Base-by-base conservation (phyloP, 37 sponge, comb jelly and placozoan genomes). In the Haliclona indistincta region DNA sequence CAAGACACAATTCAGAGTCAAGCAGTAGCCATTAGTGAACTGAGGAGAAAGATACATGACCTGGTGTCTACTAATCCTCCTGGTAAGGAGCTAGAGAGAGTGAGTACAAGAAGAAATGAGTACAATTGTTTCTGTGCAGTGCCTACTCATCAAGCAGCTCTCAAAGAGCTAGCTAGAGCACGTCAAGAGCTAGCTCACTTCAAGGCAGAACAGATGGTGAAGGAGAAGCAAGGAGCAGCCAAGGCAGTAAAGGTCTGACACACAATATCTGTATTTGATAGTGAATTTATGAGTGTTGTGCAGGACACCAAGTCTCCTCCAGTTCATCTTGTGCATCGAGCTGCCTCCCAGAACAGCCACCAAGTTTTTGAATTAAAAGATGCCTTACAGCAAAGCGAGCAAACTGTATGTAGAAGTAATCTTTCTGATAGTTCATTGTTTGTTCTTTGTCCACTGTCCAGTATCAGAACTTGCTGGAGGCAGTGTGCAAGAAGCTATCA, bases 111-210 rank as follows among this genome's bases (percentile, higher is more conserved):
- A 56, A 39, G 6, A 41, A 39, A 30, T 39, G 37, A 22, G 25
- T 43, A 7, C 20, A 6, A 30, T 32, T 7, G 1, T 76, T 19
- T 74, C 26, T 25, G 6, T 58, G 38, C 35, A 81, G 81, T 73
- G 63, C 76, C 54, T 4, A 69, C 70, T 56, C 84, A 83, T 47
- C 70, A 83, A 39, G 76, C 84, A 20, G 76, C 84, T 60, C 63
- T 83, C 34, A 75, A 63, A 25, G 84, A 83, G 56, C 63, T 83
- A 2, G 65, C 68, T 11, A 32, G 58, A 36, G 69, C 68, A 10
- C 41, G 84, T 10, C 68, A 76, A 37, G 84, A 83, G 45, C 63
- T 83, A 39, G 6, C 51, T 20, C 26, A 63, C 44, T 38, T 33
- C 25, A 75, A 56, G 56, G 67, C 78, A 8, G 13, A 68, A 20